Percentiles rank a stretch among this genome's conserved stretches.
Conservation (phyloP, 2,888 invertebrate species). For the Leptarthrus brevirostris region DNA sequence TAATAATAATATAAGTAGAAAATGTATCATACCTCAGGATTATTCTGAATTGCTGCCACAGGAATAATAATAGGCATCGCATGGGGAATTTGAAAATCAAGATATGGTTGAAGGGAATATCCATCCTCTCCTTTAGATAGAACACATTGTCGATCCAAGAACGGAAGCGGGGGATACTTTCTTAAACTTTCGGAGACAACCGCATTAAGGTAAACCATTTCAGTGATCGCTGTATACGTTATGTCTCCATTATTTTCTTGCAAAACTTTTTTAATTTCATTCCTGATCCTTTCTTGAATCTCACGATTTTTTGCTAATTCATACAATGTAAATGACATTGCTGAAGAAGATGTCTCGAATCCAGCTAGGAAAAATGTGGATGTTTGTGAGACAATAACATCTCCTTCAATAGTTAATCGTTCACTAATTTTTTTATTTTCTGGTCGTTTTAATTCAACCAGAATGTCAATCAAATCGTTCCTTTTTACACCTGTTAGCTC, state of each 20-base stretch:
- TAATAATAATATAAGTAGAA: too few relatives aligned
- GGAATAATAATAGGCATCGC: slow-evolving; percentile 65
- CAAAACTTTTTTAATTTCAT: slow-evolving; percentile 30
- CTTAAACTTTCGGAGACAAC: slow-evolving; percentile 62
- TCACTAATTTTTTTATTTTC: slow-evolving; percentile 55
- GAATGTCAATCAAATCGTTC: slow-evolving; percentile 68
- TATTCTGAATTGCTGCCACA: slow-evolving; percentile 62
- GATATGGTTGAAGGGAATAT: slow-evolving; percentile 61
- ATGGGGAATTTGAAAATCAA: slow-evolving; percentile 59
- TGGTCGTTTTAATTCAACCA: slow-evolving; percentile 67
- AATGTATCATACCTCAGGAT: slow-evolving; percentile 61
- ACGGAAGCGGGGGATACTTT: slow-evolving; percentile 64
- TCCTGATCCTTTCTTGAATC: slow-evolving; percentile 17
- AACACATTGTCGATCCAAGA: slow-evolving; percentile 64
- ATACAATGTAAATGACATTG: slow-evolving; percentile 18
- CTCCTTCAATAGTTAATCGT: slow-evolving; percentile 52
- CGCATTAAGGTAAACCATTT: slow-evolving; percentile 32
- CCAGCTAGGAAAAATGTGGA: slow-evolving; percentile 64
- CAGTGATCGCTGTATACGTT: slow-evolving; percentile 18
- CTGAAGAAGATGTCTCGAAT: slow-evolving; percentile 60
- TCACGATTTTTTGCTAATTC: slow-evolving; percentile 24
- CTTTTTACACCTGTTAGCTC: slow-evolving; percentile 63
- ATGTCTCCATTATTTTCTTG: slow-evolving; percentile 9
- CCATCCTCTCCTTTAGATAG: slow-evolving; percentile 53
- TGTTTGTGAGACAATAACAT: slow-evolving; percentile 62